Conservation (phyloP, 1,140 invertebrate species). For the Pollicipes pollicipes region DNA sequence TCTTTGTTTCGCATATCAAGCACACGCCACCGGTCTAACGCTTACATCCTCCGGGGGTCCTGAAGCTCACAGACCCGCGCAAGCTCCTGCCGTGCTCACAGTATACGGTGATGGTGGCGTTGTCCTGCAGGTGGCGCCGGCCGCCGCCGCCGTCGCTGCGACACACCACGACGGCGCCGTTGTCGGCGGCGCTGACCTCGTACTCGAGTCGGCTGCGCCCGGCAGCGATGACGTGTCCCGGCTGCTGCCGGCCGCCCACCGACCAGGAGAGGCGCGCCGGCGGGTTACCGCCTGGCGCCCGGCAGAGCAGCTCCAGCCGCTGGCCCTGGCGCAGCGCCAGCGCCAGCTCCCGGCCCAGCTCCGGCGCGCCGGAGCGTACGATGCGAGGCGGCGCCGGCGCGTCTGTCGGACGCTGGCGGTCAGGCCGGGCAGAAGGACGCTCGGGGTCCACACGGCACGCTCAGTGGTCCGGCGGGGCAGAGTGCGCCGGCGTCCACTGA, state of each 20-base stretch:
- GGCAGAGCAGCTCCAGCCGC: conserved; percentile 37
- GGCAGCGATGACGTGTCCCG: neutral
- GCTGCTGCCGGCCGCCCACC: conserved; percentile 12
- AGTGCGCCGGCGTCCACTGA: too few species aligned
- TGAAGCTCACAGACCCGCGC: too few species aligned
- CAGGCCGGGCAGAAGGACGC: too few species aligned
- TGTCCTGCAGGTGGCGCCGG: conserved; percentile 28
- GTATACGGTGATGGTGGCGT: conserved; percentile 14
- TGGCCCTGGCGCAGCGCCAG: conserved; percentile 23
- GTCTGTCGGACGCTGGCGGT: conserved; percentile 21
- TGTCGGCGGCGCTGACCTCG: conserved; percentile 64
- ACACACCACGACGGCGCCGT: conserved; percentile 73
- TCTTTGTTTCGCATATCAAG: too few species aligned
- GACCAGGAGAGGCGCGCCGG: conserved; percentile 17
- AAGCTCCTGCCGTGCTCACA: too few species aligned
- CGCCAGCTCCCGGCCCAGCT: conserved; percentile 26
- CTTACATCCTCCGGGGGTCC: too few species aligned
- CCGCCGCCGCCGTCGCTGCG: conserved; percentile 80
- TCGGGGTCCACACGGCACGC: too few species aligned
- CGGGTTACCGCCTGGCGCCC: conserved; percentile 71
- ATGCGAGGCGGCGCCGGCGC: conserved; percentile 29
- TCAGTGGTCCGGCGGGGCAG: too few species aligned
- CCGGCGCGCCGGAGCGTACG: too few species aligned
- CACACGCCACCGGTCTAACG: too few species aligned
- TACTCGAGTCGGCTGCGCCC: too few species aligned